phyloP scores from a whole-genome alignment of 2,888 invertebrate genomes.

The Pseudococcus longispinus region DNA sequence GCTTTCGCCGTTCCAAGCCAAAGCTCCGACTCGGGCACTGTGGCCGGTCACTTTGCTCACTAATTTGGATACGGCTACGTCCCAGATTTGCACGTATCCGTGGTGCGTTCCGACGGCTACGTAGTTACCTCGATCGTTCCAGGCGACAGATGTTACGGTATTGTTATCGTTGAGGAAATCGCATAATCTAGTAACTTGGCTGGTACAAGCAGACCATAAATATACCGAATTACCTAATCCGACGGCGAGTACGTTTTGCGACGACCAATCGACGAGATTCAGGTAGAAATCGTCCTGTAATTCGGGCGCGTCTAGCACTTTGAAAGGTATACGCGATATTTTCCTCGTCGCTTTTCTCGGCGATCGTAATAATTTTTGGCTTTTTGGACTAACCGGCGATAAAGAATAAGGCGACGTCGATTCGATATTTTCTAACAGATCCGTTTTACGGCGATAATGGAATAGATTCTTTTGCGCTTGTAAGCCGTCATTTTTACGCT shows the following conservation, averaged over 20 bases:
- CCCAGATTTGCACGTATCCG: conserved; percentile 98
- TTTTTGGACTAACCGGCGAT: conserved; percentile 94
- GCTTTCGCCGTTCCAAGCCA: conserved; percentile 98
- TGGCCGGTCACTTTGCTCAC: conserved; percentile 91
- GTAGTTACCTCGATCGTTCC: conserved; percentile 85
- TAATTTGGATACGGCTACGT: conserved; percentile 89
- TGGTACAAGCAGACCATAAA: conserved; percentile 98
- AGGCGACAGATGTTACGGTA: conserved; percentile 96
- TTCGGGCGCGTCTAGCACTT: conserved; percentile 94
- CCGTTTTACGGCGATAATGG: conserved; percentile 58
- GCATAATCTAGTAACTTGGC: conserved; percentile 95
- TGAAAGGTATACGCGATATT: conserved; percentile 98
- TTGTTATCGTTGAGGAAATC: conserved; percentile 90
- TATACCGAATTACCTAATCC: conserved; percentile 98
- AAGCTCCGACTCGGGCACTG: conserved; percentile 88
- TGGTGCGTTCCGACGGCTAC: conserved; percentile 98
- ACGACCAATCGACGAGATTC: conserved; percentile 99
- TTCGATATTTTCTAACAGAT: conserved; percentile 63
- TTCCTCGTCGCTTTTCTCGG: conserved; percentile 98
- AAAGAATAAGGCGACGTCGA: conserved; percentile 88
- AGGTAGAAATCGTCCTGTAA: conserved; percentile 98
- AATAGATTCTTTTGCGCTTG: conserved; percentile 57
- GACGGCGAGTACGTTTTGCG: conserved; percentile 97
- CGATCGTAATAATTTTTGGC: conserved; percentile 90
- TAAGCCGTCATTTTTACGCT: conserved; percentile 62